These are phyloP conservation scores for Aphelinus certus DNA, from an alignment of 1,140 invertebrate genomes.

Conservation along the genomic window DNA sequence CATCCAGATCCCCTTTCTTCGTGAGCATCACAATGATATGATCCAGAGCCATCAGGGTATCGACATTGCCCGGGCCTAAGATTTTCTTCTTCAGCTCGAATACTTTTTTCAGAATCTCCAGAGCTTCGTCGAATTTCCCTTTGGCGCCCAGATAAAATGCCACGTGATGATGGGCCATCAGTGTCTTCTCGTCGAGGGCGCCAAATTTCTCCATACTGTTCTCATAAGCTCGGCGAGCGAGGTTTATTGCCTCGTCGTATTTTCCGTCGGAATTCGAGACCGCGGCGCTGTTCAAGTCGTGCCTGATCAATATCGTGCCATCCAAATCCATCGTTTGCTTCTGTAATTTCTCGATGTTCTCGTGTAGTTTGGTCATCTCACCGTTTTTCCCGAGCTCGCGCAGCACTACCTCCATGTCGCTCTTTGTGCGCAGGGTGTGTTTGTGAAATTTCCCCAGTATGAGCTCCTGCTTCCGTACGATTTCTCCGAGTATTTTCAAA, in stretches of 20 bases:
- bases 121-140: constrained; percentile 45
- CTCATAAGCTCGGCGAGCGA: constrained; percentile 19
- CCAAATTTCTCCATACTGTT: constrained; percentile 39
- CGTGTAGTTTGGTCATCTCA: not conserved
- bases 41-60: constrained; percentile 45
- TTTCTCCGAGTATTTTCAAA: constrained; percentile 12
- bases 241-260: constrained; percentile 48
- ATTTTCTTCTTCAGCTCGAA: constrained; percentile 39
- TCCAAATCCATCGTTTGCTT: not conserved
- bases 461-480: constrained; percentile 37
- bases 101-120: constrained; percentile 44
- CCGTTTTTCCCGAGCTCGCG: not conserved
- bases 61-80: constrained; percentile 46
- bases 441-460: constrained; percentile 38
- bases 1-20: too few relatives aligned
- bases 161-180: constrained; percentile 43
- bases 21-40: constrained; percentile 25
- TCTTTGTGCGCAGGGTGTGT: constrained; percentile 37
- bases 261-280: constrained; percentile 30
- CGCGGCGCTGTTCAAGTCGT: not conserved
- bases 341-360: not conserved
- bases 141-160: constrained; percentile 40
- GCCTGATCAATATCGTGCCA: not conserved
- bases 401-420: not conserved
- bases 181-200: constrained; percentile 38